Evolutionary conservation across 2,888 invertebrate genomes (phyloP).

Genomic region (Drosophila paramelanica): DNA sequence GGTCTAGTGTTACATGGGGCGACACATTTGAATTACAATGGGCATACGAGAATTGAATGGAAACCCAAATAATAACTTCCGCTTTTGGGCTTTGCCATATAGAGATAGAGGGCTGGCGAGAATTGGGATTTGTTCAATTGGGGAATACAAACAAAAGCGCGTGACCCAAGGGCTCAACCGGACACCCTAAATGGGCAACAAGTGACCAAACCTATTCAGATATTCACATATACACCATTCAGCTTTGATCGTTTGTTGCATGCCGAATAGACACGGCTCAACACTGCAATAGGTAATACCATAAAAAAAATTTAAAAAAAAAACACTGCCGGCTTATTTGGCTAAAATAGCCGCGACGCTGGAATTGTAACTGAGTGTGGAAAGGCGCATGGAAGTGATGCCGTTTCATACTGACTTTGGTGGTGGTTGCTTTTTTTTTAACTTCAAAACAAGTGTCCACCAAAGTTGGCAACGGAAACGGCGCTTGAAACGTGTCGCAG

Average conservation of each 20-base stretch:
- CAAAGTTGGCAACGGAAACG: constrained; percentile 62
- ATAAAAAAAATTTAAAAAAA: constrained; percentile 26
- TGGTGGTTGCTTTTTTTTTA: constrained; percentile 20
- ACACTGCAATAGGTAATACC: constrained; percentile 39
- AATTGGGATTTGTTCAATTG: constrained; percentile 44
- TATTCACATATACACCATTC: constrained; percentile 22
- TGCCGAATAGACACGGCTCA: constrained; percentile 29
- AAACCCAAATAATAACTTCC: constrained; percentile 72
- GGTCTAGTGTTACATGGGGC: constrained; percentile 29
- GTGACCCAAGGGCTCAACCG: constrained; percentile 39
- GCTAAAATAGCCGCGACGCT: constrained; percentile 45
- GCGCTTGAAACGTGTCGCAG: constrained; percentile 69
- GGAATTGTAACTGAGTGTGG: constrained; percentile 7
- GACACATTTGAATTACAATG: constrained; percentile 71
- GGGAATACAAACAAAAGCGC: constrained; percentile 28
- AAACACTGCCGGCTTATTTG: constrained; percentile 54
- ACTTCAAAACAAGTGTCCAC: constrained; percentile 67
- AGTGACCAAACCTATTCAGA: constrained; percentile 37
- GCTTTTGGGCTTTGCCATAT: constrained; percentile 51
- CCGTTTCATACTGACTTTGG: constrained; percentile 13
- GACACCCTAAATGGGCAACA: constrained; percentile 53
- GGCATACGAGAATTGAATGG: constrained; percentile 47
- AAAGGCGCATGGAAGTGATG: constrained; percentile 4
- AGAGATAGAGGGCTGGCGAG: constrained; percentile 4
- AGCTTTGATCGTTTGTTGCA: constrained; percentile 44